phyloP scores from a whole-genome alignment of 2,888 invertebrate species.

The Nematopogon swammerdamellus region DNA sequence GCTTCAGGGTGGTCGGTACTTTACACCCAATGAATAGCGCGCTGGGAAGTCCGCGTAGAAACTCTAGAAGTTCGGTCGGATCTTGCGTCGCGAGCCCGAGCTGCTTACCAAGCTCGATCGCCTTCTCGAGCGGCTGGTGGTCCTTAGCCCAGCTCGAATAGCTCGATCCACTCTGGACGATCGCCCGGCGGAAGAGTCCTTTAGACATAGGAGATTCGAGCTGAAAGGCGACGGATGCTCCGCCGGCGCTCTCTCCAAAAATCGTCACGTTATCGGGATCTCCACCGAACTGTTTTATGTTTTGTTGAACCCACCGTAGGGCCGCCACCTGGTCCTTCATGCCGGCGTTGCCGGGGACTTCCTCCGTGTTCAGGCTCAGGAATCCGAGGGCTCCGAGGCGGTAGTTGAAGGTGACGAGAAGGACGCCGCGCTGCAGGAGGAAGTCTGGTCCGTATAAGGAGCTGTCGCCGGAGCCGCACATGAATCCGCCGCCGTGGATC shows the following conservation, averaged over 20 bases:
- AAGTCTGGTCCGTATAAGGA: conserved; percentile 33
- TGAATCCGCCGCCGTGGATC: conserved; percentile 28
- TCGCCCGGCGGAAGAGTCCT: conserved; percentile 33
- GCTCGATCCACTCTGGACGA: conserved; percentile 26
- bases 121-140: conserved; percentile 19
- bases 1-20: conserved; percentile 3
- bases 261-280: conserved; percentile 17
- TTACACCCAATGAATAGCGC: conserved; percentile 21
- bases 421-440: conserved; percentile 27
- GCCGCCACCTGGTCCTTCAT: conserved; percentile 46
- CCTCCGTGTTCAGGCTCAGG: conserved; percentile 30
- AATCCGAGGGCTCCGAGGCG: conserved; percentile 36
- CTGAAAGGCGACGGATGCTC: conserved; percentile 7
- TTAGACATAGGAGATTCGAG: conserved; percentile 36
- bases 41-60: conserved; percentile 20
- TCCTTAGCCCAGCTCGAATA: conserved; percentile 22
- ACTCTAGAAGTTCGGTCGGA: conserved; percentile 21
- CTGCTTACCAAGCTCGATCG: conserved; percentile 22
- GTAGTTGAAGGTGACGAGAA: conserved; percentile 40
- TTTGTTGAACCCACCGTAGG: conserved; percentile 33
- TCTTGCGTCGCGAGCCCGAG: conserved; percentile 23
- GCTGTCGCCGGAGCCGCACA: conserved; percentile 27
- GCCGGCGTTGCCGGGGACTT: conserved; percentile 42
- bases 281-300: conserved; percentile 35
- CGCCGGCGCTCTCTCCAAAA: conserved; percentile 13